Conservation (phyloP, 2,797 vertebrate genomes). For the Sebastes kiyomatsui region DNA sequence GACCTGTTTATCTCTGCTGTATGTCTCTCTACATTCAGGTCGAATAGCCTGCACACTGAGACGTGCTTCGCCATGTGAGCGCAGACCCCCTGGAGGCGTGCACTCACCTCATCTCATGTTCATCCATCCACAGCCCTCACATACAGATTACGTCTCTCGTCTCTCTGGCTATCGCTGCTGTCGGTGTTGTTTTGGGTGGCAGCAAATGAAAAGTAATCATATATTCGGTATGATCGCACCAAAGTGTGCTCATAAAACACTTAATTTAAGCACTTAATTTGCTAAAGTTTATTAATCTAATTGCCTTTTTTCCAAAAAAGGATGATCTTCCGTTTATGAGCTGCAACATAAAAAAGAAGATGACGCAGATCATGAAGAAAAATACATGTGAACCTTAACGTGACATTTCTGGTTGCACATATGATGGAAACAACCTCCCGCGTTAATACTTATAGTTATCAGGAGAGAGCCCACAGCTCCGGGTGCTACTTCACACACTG, state of each 20-base stretch:
- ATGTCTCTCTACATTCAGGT: constrained; percentile 30
- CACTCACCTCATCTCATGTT: constrained; percentile 67
- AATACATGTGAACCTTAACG: neutral
- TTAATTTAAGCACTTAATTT: neutral
- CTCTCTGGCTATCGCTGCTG: constrained; percentile 21
- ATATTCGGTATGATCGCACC: neutral
- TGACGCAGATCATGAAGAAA: neutral
- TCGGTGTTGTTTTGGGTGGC: constrained; percentile 18
- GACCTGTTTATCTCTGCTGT: neutral
- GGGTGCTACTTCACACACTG: constrained; percentile 57
- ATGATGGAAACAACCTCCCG: constrained; percentile 30
- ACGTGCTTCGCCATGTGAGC: constrained; percentile 44
- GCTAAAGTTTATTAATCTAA: neutral
- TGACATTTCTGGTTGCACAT: constrained; percentile 4
- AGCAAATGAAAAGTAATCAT: constrained; percentile 34
- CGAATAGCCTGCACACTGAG: constrained; percentile 34
- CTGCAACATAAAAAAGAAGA: neutral
- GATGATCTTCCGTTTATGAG: neutral
- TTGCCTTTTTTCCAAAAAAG: neutral
- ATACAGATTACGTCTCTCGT: constrained; percentile 54
- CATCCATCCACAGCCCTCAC: constrained; percentile 59
- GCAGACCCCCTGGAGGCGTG: constrained; percentile 50
- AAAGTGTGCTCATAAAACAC: neutral
- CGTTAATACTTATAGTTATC: constrained; percentile 30
- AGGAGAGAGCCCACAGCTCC: constrained; percentile 33